Evolutionary conservation across 2,888 invertebrate genomes (phyloP), one percentile per base, ranked within the genome.

Genomic region (Panorpa germanica): DNA sequence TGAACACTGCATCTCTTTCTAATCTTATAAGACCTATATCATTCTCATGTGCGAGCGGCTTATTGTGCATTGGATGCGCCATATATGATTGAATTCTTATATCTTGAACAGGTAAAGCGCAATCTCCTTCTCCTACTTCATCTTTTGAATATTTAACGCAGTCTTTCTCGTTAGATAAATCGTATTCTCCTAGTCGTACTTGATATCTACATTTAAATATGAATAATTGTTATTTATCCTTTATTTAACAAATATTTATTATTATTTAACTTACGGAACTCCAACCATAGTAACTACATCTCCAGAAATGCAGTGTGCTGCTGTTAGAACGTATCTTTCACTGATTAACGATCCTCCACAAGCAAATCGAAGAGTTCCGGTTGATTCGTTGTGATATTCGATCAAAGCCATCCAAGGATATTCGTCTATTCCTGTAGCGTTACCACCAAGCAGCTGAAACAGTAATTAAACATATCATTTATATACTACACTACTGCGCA

Each of bases 271-370:
- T 54, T 43, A 63, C 63, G 62, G 51, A 29, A 34, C 47, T 26
- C 56, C 58, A 10, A 42, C 34, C 37, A 38, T 38, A 3, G 35
- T 41, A 2, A 50, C 39, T 12, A 56, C 52, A 5, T 40, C 37
- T 14, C 63, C 63, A 2, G 37, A 40, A 1, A 63, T 53, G 38
- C 66, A 66, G 43, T 65, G 65, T 0, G 53, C 63, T 2, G 65
- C 65, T 2, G 66, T 65, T 5, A 65, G 36, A 2, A 65, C 57
- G 38, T 65, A 65, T 45, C 45, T 47, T 1, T 47, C 43, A 36
- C 57, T 64, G 38, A 68, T 64, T 2, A 67, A 50, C 4, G 54
- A 48, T 4, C 61, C 65, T 1, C 61, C 63, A 38, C 66, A 65
- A 2, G 52, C 40, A 15, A 53, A 45, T 31, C 48, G 52, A 17